Percentiles rank a stretch among this genome's conserved stretches.
Evolutionary conservation across 2,888 invertebrate species (phyloP).

Genomic region (Latrodectus elegans): DNA sequence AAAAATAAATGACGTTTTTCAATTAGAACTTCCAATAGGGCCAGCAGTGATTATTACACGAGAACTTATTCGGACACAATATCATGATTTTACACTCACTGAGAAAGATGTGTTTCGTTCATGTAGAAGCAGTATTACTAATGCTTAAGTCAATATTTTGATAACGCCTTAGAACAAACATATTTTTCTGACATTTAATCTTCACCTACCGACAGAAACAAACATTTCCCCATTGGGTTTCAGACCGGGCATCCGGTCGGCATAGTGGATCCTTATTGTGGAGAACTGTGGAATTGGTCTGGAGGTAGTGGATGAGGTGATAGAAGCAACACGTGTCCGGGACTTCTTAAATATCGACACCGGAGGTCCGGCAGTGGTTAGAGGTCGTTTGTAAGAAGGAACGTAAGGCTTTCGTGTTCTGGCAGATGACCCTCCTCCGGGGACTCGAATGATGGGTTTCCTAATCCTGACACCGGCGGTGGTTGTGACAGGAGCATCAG

Average conservation of each 20-base stretch:
- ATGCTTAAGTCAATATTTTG: background rate
- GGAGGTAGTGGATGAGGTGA: slow-evolving; percentile 53
- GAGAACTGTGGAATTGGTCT: slow-evolving; percentile 13
- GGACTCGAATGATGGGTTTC: slow-evolving; percentile 39
- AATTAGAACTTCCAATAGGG: too few relatives aligned
- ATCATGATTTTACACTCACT: too few relatives aligned
- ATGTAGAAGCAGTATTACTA: background rate
- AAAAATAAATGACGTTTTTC: too few relatives aligned
- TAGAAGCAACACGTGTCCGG: slow-evolving; percentile 22
- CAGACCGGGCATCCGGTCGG: slow-evolving; percentile 14
- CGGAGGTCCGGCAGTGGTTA: slow-evolving; percentile 23
- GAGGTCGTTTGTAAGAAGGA: background rate
- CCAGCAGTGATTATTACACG: too few relatives aligned
- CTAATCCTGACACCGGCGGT: slow-evolving; percentile 4
- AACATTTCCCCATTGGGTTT: slow-evolving; percentile 17
- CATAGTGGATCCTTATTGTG: slow-evolving; percentile 36
- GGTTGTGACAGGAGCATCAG: background rate
- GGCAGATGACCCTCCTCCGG: background rate
- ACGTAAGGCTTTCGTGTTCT: slow-evolving; percentile 9
- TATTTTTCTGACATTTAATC: too few relatives aligned
- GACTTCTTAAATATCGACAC: slow-evolving; percentile 50
- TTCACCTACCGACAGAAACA: slow-evolving; percentile 27
- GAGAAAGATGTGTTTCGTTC: too few relatives aligned
- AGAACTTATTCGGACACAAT: too few relatives aligned
- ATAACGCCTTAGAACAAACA: background rate